phyloP scores from a whole-genome alignment of 2,113 vertebrate species.

The Ptilorrhoa leucosticta region DNA sequence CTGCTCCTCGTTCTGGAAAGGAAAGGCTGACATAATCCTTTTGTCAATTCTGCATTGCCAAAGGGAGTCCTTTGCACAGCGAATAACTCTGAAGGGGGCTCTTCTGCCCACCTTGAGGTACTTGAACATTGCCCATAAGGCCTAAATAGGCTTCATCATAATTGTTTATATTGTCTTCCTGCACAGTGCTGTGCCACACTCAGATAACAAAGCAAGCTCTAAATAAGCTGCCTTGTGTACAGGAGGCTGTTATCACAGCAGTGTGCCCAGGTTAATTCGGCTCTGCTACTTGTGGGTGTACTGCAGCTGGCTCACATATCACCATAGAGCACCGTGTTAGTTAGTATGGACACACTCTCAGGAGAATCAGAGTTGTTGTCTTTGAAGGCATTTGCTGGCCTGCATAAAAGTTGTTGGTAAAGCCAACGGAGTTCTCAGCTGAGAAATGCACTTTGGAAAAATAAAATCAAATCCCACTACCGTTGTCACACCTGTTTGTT shows the following conservation, averaged over 20 bases:
- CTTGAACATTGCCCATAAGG: slow-evolving; percentile 21
- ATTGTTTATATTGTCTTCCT: slow-evolving; percentile 47
- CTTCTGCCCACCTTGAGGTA: slow-evolving; percentile 41
- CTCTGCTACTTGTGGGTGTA: slow-evolving; percentile 16
- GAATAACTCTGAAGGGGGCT: slow-evolving; percentile 29
- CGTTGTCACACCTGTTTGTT: background rate
- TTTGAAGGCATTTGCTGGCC: background rate
- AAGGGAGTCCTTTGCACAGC: background rate
- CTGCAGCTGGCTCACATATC: background rate
- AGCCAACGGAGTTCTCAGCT: background rate
- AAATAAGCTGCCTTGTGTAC: slow-evolving; percentile 32
- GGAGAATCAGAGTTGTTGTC: background rate
- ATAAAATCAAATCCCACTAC: background rate
- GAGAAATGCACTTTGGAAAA: background rate
- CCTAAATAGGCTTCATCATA: slow-evolving; percentile 30
- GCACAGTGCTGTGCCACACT: background rate
- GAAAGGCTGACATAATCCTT: slow-evolving; percentile 49
- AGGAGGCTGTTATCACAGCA: slow-evolving; percentile 42
- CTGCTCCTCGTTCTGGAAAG: background rate
- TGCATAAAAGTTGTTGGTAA: background rate
- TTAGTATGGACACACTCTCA: background rate
- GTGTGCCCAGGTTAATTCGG: slow-evolving; percentile 58
- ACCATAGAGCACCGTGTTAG: background rate
- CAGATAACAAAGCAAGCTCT: slow-evolving; percentile 52
- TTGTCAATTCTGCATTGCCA: background rate